A percentile compares a stretch with the other conserved stretches of the same genome.
Evolutionary conservation across 2,888 invertebrate species (phyloP).

Genomic region (Epistrophe eligans): DNA sequence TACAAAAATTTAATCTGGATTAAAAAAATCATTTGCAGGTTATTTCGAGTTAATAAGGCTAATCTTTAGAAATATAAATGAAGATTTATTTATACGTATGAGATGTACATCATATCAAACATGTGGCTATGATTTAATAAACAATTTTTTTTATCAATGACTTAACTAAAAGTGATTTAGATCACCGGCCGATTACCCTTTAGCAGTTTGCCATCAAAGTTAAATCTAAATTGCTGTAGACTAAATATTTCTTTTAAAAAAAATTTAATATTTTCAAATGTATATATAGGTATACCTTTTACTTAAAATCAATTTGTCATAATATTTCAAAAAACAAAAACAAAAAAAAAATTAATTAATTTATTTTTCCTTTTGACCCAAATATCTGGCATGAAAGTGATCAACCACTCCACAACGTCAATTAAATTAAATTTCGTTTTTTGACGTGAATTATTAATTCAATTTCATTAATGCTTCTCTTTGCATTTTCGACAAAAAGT

Average conservation of each 20-base stretch:
- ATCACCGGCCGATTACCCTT: background rate
- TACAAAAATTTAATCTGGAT: too few relatives aligned
- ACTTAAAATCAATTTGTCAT: constrained; percentile 43
- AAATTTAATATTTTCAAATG: background rate
- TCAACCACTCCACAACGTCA: constrained; percentile 46
- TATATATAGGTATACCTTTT: constrained; percentile 2
- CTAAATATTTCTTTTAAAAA: background rate
- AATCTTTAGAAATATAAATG: too few relatives aligned
- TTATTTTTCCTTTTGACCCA: constrained; percentile 30
- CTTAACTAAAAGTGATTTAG: background rate
- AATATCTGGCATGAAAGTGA: constrained; percentile 39
- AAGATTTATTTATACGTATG: too few relatives aligned
- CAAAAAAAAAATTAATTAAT: constrained; percentile 25
- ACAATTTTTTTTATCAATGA: too few relatives aligned
- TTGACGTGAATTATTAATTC: constrained; percentile 41
- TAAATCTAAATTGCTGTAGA: background rate
- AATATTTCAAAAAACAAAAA: constrained; percentile 25
- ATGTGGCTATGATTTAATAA: too few relatives aligned
- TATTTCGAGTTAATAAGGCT: too few relatives aligned
- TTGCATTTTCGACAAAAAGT: constrained; percentile 26
- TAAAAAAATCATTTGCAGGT: too few relatives aligned
- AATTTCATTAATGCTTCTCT: constrained; percentile 49
- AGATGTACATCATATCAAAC: too few relatives aligned
- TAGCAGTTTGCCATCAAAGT: background rate
- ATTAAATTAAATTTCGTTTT: constrained; percentile 36